phyloP scores from a whole-genome alignment of 2,888 invertebrate species.

The Arctia plantaginis region DNA sequence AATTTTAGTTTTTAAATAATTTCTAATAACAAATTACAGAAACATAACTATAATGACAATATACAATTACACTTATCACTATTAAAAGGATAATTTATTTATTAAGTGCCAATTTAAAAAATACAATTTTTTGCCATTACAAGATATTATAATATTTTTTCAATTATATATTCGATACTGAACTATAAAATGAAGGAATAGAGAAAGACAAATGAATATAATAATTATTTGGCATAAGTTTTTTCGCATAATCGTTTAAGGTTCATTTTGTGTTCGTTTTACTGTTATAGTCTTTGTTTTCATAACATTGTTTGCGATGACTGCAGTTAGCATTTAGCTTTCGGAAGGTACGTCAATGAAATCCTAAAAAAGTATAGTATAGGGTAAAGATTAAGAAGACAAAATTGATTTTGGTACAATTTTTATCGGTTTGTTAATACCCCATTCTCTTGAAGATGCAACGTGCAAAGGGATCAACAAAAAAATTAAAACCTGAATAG shows the following conservation, averaged over 20 bases:
- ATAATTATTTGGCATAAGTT: not conserved
- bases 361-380: not conserved
- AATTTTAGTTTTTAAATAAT: not conserved
- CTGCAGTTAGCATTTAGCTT: not conserved
- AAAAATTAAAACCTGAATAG: not conserved
- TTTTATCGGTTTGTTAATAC: not conserved
- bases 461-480: not conserved
- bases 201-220: not conserved
- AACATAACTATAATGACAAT: not conserved
- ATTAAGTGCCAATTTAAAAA: conserved; percentile 27
- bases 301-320: not conserved
- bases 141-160: conserved; percentile 56
- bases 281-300: not conserved
- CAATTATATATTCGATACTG: conserved; percentile 16
- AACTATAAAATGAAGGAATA: not conserved
- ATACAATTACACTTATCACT: not conserved
- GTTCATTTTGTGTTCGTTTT: not conserved
- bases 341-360: not conserved
- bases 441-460: not conserved
- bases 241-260: not conserved
- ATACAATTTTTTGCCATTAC: conserved; percentile 37
- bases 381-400: not conserved
- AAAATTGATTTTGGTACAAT: not conserved
- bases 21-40: not conserved
- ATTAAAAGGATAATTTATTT: not conserved